Evolutionary conservation across 92 coral and sea anemone genomes (phyloP), one percentile per base, ranked within the genome.

Genomic region (Palythoa caribaeorum): DNA sequence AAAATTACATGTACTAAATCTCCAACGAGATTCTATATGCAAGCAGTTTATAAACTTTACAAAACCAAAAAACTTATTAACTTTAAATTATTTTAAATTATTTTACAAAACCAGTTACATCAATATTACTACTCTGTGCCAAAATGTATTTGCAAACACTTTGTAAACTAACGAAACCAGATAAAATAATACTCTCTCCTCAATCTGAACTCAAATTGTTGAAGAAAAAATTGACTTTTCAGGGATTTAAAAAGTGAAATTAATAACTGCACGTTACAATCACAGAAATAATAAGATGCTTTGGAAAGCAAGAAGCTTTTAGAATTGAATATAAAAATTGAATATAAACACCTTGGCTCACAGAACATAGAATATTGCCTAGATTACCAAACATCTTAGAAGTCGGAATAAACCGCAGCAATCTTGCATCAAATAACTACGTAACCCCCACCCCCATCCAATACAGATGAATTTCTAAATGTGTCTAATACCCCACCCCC

Each of bases 31-130:
- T 66, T n/a, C 4, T 66, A 66, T 13, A 19, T 21, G 74, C 44
- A 70, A 21, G 7, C 44, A 36, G 74, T 70, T 70, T 70, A 38
- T 70, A 70, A 70, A 70, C 15, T 70, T 70, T 19, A 36, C 74
- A 70, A 70, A 70, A 70, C 74, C 74, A 70, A n/a, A n/a, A n/a
- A n/a, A n/a, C n/a, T n/a, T n/a, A n/a, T n/a, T n/a, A n/a, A n/a
- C n/a, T n/a, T n/a, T n/a, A n/a, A n/a, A n/a, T n/a, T n/a, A n/a
- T n/a, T n/a, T n/a, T n/a, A n/a, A n/a, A n/a, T n/a, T n/a, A n/a
- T 12, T 70, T 70, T 19, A 36, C 74, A 70, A 70, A 70, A 70
- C 74, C 74, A 70, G 74, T 13, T 70, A 70, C 74, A 70, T 21
- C 74, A 70, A 70, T 70, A 28, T 28, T 28, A 28, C 28, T 28